A percentile compares a stretch with the other conserved stretches of the same genome.
These are phyloP conservation scores for Galeopsomyia nigrocyanea DNA, from an alignment of 2,888 invertebrate species.

Conservation along the genomic window DNA sequence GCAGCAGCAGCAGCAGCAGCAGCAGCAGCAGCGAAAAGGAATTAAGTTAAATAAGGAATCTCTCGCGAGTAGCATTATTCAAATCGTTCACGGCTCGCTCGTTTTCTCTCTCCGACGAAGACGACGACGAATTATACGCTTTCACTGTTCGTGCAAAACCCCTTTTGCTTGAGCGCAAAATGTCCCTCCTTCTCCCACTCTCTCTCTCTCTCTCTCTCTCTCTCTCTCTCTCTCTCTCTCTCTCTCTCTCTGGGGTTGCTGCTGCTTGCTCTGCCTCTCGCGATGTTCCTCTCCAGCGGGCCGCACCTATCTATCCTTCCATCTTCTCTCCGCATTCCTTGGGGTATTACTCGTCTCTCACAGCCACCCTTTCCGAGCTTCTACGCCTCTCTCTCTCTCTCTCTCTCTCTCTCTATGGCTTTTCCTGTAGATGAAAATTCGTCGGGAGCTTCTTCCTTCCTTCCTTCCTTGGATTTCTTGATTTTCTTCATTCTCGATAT, in stretches of 20 bases:
- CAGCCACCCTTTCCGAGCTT: constrained; percentile 35
- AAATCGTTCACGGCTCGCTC: constrained; percentile 46
- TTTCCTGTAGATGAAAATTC: not conserved
- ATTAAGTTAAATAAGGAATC: constrained; percentile 40
- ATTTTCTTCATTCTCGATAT: not conserved
- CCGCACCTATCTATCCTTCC: constrained; percentile 64
- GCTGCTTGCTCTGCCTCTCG: not conserved
- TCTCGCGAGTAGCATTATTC: constrained; percentile 43
- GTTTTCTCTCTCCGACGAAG: constrained; percentile 26
- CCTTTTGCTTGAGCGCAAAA: constrained; percentile 25
- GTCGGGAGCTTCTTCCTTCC: not conserved
- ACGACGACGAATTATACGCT: constrained; percentile 38
- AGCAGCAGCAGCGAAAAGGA: not conserved
- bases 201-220: too few species aligned
- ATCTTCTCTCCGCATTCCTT: constrained; percentile 67
- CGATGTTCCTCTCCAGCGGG: constrained; percentile 47
- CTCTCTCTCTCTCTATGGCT: constrained; percentile 29
- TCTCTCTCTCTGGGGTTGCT: constrained; percentile 23
- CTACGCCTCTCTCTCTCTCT: constrained; percentile 12
- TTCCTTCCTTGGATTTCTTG: not conserved
- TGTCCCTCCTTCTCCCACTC: constrained; percentile 41
- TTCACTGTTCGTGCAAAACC: constrained; percentile 34
- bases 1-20: not conserved
- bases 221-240: too few species aligned
- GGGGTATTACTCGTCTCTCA: constrained; percentile 64